Base-by-base conservation (phyloP, 2,888 invertebrate species). In the Caenorhabditis drosophilae region DNA sequence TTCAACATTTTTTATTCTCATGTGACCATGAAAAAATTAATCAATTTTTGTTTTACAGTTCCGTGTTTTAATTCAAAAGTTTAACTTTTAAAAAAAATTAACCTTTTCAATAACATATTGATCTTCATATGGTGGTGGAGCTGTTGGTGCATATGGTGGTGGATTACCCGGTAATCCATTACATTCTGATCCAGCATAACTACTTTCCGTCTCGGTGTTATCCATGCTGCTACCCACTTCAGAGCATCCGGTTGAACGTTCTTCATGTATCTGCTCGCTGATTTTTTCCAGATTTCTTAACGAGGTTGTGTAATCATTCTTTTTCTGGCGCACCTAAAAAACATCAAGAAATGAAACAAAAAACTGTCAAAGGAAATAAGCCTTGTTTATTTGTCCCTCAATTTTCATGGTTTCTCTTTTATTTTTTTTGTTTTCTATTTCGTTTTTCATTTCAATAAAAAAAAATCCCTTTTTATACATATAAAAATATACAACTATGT, bases 191-290 rank as follows among this genome's bases (percentile, higher is more conserved):
- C 53, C 45, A 12, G 23, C 40, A 51, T 40, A 34, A 22, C 45
- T 36, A 31, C 52, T 40, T 26, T 49, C 36, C 16, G 40, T 45
- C 18, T 59, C 26, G 15, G 38, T 36, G 4, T 47, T 44, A 20
- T 52, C 56, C 7, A 45, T 47, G 42, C 52, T 15, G 35, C 12
- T 46, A 16, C 34, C 54, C 16, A 31, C 38, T 31, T 49, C 51
- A 36, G 36, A 22, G 6, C 61, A 51, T 9, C 68, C 69, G 12
- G 73, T 67, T 16, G 74, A 73, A 16, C 82, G 45, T 53, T 81
- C 75, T 41, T 80, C 78, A 54, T 83, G 83, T 40, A 83, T 83
- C 25, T 76, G 67, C 23, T 83, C 81, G 31, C 79, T 79, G 36
- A 83, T 83, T 23, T 54, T 56, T 56, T 83, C 83, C 50, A 83